Evolutionary conservation across 2,113 vertebrate species (phyloP).

Genomic region (Megaceryle maxima): DNA sequence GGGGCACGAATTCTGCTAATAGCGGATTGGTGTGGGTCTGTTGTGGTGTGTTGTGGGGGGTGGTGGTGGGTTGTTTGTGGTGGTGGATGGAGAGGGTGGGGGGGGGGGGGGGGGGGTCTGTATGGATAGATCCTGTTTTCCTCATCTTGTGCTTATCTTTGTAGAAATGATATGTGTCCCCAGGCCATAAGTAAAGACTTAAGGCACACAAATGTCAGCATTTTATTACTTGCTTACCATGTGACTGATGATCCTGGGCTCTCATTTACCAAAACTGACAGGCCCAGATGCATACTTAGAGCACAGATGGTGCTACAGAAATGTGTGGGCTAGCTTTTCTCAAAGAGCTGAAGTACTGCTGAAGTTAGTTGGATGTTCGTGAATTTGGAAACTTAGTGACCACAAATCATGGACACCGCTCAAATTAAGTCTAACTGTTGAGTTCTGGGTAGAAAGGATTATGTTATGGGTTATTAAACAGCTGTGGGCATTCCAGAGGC

Average conservation of each 20-base stretch:
- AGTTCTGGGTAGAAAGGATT: slow-evolving; percentile 3
- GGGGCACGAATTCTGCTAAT: too few relatives aligned
- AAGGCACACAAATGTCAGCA: slow-evolving; percentile 4
- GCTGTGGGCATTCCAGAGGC: slow-evolving; percentile 21
- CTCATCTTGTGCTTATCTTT: neutral
- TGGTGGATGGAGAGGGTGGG: too few relatives aligned
- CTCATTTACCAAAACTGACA: slow-evolving; percentile 57
- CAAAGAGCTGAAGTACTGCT: neutral
- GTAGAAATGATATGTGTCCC: neutral
- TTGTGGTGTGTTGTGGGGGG: too few relatives aligned
- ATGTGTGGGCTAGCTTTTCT: slow-evolving; percentile 45
- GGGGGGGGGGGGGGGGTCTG: neutral
- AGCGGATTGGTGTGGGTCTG: too few relatives aligned
- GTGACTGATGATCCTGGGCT: slow-evolving; percentile 43
- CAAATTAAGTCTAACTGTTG: slow-evolving; percentile 20
- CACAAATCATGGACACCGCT: neutral
- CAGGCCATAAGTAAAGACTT: neutral
- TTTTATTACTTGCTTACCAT: slow-evolving; percentile 47
- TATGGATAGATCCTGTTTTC: neutral
- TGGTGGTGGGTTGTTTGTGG: too few relatives aligned
- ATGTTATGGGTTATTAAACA: slow-evolving; percentile 32
- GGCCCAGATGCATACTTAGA: slow-evolving; percentile 38
- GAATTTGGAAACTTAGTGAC: neutral
- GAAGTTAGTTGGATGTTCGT: slow-evolving; percentile 28
- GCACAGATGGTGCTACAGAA: slow-evolving; percentile 56